Base-by-base conservation (phyloP, 2,888 invertebrate species). In the Agrenia bidenticulata region DNA sequence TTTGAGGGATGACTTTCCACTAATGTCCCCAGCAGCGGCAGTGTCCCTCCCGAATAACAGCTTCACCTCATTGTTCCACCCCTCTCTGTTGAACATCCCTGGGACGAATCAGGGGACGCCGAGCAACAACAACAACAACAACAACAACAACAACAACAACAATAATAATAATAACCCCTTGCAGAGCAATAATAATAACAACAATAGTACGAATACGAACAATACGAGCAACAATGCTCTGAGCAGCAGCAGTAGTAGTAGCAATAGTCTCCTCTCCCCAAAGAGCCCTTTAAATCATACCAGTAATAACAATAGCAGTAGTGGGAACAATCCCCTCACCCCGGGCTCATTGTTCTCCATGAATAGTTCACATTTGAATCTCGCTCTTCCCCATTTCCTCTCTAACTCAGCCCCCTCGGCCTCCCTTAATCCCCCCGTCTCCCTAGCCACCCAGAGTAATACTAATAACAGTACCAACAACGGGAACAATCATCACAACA, bases 1-100 rank as follows among this genome's bases (percentile, higher is more conserved):
- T 27, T 64, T 74, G 58, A 63, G 74, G 32, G 75, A 75, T 61
- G 75, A 75, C 64, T 75, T 75, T 60, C 75, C 75, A 19, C 64
- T 69, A 55, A 62, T 59, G 56, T 57, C 56, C 39, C 56, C 56
- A 19, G 51, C 24, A 4, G 19, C 26, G 7, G 39, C 32, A 9
- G 19, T 39, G 21, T 13, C 19, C 17, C 56, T 27, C 4, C 56
- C 56, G 2, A 39, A 19, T 19, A 26, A 55, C 17, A 57, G 37
- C 41, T 57, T 57, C 41, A 32, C 56, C 4, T 57, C 56, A 2
- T 13, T 57, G 9, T 57, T 57, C 41, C 56, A 57, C n/a, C 56
- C 56, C 1, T 39, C 41, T 4, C 41, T 57, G 9, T 13, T 41
- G 21, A 21, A 17, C 24, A 13, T 55, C 13, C 56, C 56, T 17